Evolutionary conservation across 2,797 vertebrate genomes (phyloP), one percentile per base, ranked within the genome.

Genomic region (Rhinichthys osculus): DNA sequence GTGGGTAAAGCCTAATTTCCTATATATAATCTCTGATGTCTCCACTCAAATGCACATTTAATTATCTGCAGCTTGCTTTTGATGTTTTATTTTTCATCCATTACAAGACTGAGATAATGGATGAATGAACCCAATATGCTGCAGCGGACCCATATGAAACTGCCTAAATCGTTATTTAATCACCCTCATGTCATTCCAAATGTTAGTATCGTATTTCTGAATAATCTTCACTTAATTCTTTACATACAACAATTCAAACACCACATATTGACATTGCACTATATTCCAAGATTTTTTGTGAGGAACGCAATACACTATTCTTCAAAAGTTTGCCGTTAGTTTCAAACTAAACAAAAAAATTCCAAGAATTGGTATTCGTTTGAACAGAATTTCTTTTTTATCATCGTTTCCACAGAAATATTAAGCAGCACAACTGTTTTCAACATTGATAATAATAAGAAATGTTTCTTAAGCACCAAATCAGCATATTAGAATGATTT

Each of bases 21-120:
- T 44, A 40, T 23, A 59, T 57, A 2, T 71, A 35, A 44, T 35
- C 64, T 85, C 64, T 69, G 47, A 78, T 62, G 52, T 62, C 69
- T 82, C 21, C 7, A 16, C 38, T 64, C 30, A 38, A 70, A 54
- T 71, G 23, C 66, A 67, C 14, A 54, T 64, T 52, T 52, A 44
- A 67, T 52, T 23, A 64, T 74, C 13, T 83, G 59, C 27, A 35
- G 62, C 7, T 67, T 80, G 69, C 52, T 30, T 82, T 30, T 72
- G 47, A 71, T 42, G 50, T 57, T 70, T 81, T 23, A 40, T 52
- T n/a, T 69, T 81, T 69, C 30, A 50, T 23, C 35, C 50, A n/a
- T 40, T 35, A 40, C 5, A 44, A 64, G 38, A 38, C 1, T 9
- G 13, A 33, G 27, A 78, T 78, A 78, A 40, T 77, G 52, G 7